Percentiles rank a stretch among this genome's conserved stretches.
Evolutionary conservation across 92 coral and sea anemone species (phyloP).

Genomic region (Palythoa heliodiscus): DNA sequence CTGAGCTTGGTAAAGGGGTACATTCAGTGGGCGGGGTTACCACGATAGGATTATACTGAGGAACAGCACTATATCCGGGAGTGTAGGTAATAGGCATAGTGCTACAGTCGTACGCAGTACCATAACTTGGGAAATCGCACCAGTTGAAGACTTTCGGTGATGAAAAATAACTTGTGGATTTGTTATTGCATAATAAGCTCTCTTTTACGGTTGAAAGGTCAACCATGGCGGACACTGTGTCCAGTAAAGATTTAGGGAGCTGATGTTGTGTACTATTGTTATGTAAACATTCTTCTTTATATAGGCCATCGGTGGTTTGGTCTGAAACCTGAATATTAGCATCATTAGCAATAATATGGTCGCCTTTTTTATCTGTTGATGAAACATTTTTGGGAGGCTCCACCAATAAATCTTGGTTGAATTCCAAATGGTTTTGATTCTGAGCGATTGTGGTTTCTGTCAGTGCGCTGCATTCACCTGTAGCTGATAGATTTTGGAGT

Average conservation of each 20-base stretch:
- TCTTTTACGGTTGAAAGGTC: not conserved
- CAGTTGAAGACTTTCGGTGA: constrained; percentile 7
- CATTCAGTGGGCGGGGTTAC: not conserved
- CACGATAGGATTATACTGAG: not conserved
- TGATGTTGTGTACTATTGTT: not conserved
- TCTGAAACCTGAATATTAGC: not conserved
- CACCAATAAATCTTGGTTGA: not conserved
- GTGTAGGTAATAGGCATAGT: not conserved
- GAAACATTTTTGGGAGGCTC: not conserved
- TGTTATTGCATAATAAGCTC: not conserved
- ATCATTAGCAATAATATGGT: not conserved
- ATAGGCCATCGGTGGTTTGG: not conserved
- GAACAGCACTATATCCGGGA: not conserved
- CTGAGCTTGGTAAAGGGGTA: constrained; percentile 30
- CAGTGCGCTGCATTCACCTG: not conserved
- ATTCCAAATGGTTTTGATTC: not conserved
- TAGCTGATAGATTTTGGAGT: not conserved
- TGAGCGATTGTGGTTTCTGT: not conserved
- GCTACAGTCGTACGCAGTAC: not conserved
- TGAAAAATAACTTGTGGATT: not conserved
- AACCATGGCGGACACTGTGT: not conserved
- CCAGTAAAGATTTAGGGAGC: not conserved
- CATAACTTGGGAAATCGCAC: constrained; percentile 25
- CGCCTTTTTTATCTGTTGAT: not conserved
- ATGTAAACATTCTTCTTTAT: not conserved